Conservation (phyloP, 2,888 invertebrate genomes). For the Drosophila setosimentum region DNA sequence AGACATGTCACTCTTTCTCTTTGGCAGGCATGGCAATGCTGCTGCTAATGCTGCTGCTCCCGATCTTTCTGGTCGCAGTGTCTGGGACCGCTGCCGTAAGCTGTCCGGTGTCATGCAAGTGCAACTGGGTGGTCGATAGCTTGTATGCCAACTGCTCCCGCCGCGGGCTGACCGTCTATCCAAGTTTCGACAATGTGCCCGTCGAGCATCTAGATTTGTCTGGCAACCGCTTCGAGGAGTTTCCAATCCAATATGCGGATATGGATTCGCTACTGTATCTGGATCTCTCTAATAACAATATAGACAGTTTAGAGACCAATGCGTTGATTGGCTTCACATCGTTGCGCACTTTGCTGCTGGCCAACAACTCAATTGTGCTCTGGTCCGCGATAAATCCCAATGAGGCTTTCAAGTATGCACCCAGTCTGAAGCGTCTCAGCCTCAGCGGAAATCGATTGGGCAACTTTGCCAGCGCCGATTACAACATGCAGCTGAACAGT, state of each 20-base stretch:
- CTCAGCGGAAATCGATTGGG: constrained; percentile 88
- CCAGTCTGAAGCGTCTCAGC: constrained; percentile 87
- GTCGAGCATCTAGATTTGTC: constrained; percentile 88
- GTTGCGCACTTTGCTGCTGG: constrained; percentile 88
- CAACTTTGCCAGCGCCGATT: constrained; percentile 86
- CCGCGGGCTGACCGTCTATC: constrained; percentile 69
- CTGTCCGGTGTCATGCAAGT: constrained; percentile 82
- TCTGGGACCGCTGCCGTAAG: constrained; percentile 42
- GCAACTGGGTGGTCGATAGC: constrained; percentile 82
- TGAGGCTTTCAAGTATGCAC: constrained; percentile 86
- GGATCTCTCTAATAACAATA: constrained; percentile 86
- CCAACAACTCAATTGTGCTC: constrained; percentile 87
- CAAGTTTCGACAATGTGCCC: constrained; percentile 76
- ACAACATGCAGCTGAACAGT: constrained; percentile 87
- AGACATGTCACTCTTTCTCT: not conserved
- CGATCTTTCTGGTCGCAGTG: not conserved
- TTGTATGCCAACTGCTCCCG: constrained; percentile 82
- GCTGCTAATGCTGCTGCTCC: constrained; percentile 13
- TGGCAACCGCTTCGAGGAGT: constrained; percentile 87
- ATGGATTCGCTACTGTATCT: constrained; percentile 86
- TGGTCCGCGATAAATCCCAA: constrained; percentile 87
- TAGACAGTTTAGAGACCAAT: constrained; percentile 86
- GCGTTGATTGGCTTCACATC: constrained; percentile 86
- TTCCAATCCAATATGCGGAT: constrained; percentile 86
- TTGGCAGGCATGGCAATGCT: constrained; percentile 13